These are phyloP conservation scores for Ooceraea biroi DNA, from an alignment of 1,140 invertebrate genomes.

Conservation along the genomic window DNA sequence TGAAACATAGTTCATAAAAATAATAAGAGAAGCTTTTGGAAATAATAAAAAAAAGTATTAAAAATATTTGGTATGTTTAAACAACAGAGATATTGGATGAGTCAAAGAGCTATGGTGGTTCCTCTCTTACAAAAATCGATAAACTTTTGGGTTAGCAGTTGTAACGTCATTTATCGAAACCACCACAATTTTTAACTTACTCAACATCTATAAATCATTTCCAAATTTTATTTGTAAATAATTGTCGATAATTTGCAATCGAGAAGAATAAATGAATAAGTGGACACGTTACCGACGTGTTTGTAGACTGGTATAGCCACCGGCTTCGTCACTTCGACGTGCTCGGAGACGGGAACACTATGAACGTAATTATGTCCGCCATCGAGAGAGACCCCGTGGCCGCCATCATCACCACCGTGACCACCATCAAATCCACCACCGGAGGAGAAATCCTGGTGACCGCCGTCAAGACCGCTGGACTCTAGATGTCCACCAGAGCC, in stretches of 20 bases:
- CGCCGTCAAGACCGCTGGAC: slow-evolving; percentile 29
- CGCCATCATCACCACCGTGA: slow-evolving; percentile 65
- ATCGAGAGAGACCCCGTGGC: slow-evolving; percentile 70
- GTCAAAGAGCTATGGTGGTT: too few species aligned
- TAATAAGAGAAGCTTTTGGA: not conserved
- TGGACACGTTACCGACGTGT: slow-evolving; percentile 87
- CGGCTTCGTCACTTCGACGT: slow-evolving; percentile 91
- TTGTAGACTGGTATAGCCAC: slow-evolving; percentile 90
- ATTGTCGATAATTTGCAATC: not conserved
- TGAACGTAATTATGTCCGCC: slow-evolving; percentile 82
- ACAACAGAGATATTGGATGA: too few species aligned
- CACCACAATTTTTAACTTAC: too few species aligned
- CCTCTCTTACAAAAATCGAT: too few species aligned
- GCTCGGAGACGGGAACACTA: slow-evolving; percentile 89
- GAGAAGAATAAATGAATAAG: not conserved
- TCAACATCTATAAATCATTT: too few species aligned
- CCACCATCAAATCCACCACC: slow-evolving; percentile 52
- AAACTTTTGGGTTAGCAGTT: too few species aligned
- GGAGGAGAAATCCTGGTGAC: slow-evolving; percentile 58
- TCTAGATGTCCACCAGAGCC: slow-evolving; percentile 24
- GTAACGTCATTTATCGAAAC: too few species aligned
- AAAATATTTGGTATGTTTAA: too few species aligned
- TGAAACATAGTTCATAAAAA: slow-evolving; percentile 54
- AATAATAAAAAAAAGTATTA: not conserved
- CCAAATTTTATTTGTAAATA: too few species aligned